Conservation (phyloP, 2,888 invertebrate genomes). For the Tholera decimalis region DNA sequence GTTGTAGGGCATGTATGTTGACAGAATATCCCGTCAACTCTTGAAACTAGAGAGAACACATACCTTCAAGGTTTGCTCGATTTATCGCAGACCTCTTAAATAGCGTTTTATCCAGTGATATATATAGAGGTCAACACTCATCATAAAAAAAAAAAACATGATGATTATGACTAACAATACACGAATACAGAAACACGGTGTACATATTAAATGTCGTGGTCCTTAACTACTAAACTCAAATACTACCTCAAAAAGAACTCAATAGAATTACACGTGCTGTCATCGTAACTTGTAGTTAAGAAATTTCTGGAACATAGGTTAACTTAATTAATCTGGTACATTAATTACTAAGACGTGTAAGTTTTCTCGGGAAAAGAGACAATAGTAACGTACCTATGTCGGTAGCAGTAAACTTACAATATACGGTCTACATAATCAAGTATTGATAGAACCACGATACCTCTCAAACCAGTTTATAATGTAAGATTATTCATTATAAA, state of each 20-base stretch:
- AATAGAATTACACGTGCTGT: slow-evolving; percentile 34
- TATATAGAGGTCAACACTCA: neutral
- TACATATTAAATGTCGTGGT: slow-evolving; percentile 32
- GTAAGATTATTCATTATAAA: slow-evolving; percentile 28
- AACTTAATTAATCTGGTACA: slow-evolving; percentile 25
- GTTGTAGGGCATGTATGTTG: neutral
- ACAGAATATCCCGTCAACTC: neutral
- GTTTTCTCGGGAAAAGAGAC: slow-evolving; percentile 29
- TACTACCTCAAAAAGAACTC: slow-evolving; percentile 58
- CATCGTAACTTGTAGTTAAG: slow-evolving; percentile 24
- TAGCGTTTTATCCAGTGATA: neutral
- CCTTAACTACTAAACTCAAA: slow-evolving; percentile 38
- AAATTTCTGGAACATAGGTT: slow-evolving; percentile 29
- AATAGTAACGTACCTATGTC: slow-evolving; percentile 35
- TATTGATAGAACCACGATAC: slow-evolving; percentile 59
- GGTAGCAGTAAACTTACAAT: slow-evolving; percentile 32
- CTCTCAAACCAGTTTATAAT: slow-evolving; percentile 47
- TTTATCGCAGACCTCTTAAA: neutral
- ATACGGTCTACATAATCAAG: slow-evolving; percentile 28
- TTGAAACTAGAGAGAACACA: neutral
- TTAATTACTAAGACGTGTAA: slow-evolving; percentile 17
- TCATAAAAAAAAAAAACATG: neutral
- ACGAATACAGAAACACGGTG: slow-evolving; percentile 7
- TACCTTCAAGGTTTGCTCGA: neutral
- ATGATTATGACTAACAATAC: neutral